These are phyloP conservation scores for Augochlorella aurata DNA, from an alignment of 2,888 invertebrate genomes.

Conservation along the genomic window DNA sequence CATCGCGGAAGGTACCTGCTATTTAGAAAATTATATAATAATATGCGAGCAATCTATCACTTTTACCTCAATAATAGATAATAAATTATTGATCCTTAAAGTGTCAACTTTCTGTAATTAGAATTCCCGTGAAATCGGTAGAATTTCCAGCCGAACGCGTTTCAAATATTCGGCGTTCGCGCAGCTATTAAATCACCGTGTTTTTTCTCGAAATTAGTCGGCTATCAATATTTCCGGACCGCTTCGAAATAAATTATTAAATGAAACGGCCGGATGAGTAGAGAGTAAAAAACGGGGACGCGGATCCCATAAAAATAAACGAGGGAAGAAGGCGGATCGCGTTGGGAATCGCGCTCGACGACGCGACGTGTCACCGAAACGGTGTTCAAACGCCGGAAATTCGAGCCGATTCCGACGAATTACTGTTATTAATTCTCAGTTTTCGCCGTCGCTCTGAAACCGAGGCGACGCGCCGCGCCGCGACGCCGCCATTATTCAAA, in stretches of 20 bases:
- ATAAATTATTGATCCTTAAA: no score
- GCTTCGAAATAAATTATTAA: neutral
- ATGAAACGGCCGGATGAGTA: neutral
- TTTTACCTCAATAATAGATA: no score
- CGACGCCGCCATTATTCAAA: constrained; percentile 53
- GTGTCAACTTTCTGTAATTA: no score
- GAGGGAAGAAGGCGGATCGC: neutral
- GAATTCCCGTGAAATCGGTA: no score
- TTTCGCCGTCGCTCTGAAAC: constrained; percentile 32
- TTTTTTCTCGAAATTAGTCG: neutral
- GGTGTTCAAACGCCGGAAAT: constrained; percentile 30
- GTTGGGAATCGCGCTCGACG: constrained; percentile 17
- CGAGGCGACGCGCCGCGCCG: no score
- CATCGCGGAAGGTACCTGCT: no score
- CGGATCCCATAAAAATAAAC: constrained; percentile 4
- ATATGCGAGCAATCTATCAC: no score
- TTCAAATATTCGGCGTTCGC: neutral
- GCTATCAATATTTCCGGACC: neutral
- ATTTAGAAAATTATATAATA: no score
- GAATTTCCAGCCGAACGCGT: neutral
- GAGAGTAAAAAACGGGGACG: neutral
- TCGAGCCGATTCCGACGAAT: constrained; percentile 48
- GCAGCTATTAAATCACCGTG: neutral
- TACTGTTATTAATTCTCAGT: constrained; percentile 61
- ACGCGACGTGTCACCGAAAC: constrained; percentile 21